phyloP scores from a whole-genome alignment of 2,888 invertebrate species.

The Eristalis tenax region DNA sequence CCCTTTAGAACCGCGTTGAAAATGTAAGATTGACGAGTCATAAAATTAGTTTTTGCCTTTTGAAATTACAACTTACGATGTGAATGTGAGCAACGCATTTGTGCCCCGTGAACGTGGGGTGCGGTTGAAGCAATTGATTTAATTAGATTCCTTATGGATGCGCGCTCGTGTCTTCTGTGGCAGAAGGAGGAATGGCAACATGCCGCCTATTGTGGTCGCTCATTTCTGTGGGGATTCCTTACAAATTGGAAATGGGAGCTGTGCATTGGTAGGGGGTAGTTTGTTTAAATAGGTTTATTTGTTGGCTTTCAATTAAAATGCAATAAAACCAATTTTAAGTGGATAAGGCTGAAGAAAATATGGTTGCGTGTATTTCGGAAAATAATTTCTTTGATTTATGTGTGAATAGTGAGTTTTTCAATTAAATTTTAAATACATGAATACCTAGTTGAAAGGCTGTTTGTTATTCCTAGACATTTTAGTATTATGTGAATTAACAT shows the following conservation, averaged over 20 bases:
- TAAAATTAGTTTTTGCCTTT: slow-evolving; percentile 71
- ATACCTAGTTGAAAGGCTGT: neutral
- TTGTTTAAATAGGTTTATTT: slow-evolving; percentile 60
- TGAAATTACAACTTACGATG: slow-evolving; percentile 55
- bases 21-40: slow-evolving; percentile 72
- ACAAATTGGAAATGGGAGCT: slow-evolving; percentile 23
- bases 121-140: slow-evolving; percentile 71
- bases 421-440: neutral
- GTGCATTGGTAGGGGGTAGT: slow-evolving; percentile 14
- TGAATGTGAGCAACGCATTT: slow-evolving; percentile 4
- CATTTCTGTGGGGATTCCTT: slow-evolving; percentile 35
- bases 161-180: slow-evolving; percentile 55
- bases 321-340: slow-evolving; percentile 65
- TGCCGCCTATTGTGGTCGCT: slow-evolving; percentile 35
- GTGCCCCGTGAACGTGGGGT: slow-evolving; percentile 34
- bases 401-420: neutral
- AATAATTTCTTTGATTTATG: neutral
- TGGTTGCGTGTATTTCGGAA: neutral
- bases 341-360: neutral
- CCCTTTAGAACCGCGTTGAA: slow-evolving; percentile 54
- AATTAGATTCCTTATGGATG: slow-evolving; percentile 71
- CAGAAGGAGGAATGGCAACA: slow-evolving; percentile 18
- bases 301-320: slow-evolving; percentile 69
- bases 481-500: no score
- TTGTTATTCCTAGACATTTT: no score